These are phyloP conservation scores for Philonicus albiceps DNA, from an alignment of 2,888 invertebrate genomes.

Conservation along the genomic window DNA sequence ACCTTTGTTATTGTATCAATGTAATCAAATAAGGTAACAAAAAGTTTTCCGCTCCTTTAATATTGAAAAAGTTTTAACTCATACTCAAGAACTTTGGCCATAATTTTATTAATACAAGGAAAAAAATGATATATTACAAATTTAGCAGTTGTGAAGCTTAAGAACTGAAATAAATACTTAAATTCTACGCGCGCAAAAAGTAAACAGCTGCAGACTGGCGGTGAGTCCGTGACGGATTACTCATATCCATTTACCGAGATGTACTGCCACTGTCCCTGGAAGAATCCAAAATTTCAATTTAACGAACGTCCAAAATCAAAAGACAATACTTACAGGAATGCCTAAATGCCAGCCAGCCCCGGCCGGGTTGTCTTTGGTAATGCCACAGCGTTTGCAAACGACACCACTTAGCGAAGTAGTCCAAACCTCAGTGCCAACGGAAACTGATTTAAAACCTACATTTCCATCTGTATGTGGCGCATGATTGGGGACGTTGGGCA, in stretches of 20 bases:
- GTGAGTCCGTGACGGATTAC: neutral
- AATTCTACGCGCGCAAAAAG: neutral
- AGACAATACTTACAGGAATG: conserved; percentile 61
- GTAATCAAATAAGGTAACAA: neutral
- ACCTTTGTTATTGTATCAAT: too few relatives aligned
- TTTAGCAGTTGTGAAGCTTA: neutral
- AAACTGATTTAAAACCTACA: conserved; percentile 74
- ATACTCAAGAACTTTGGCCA: neutral
- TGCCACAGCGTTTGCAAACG: conserved; percentile 76
- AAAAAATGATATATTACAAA: conserved; percentile 28
- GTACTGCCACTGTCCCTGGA: conserved; percentile 67
- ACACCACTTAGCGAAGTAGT: conserved; percentile 76
- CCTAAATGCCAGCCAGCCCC: conserved; percentile 83
- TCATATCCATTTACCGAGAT: conserved; percentile 54
- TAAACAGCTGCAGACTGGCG: neutral
- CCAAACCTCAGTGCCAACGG: conserved; percentile 80
- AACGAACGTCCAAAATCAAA: neutral
- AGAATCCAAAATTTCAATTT: conserved; percentile 50
- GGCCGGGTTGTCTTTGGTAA: conserved; percentile 74
- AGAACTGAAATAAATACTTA: conserved; percentile 3
- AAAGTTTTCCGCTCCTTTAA: neutral
- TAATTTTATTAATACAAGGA: neutral
- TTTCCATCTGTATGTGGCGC: conserved; percentile 66
- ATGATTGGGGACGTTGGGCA: conserved; percentile 69
- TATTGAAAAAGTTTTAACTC: neutral